Conservation (phyloP, 2,888 invertebrate genomes). For the Eupithecia dodoneata region DNA sequence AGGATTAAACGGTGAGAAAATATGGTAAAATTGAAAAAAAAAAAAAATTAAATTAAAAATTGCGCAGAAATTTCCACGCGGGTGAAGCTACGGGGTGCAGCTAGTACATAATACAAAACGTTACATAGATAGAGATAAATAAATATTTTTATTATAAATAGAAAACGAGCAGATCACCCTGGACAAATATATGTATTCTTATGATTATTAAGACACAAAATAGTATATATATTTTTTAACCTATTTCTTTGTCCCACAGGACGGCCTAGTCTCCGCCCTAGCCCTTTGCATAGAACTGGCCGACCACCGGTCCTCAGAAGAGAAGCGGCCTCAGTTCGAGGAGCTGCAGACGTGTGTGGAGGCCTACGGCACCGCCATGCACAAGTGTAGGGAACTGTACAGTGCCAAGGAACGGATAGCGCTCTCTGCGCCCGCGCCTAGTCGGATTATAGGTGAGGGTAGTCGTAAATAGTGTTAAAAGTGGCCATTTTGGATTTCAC, state of each 20-base stretch:
- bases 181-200: no score
- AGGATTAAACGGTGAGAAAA: no score
- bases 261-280: conserved; percentile 66
- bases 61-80: no score
- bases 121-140: no score
- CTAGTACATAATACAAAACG: no score
- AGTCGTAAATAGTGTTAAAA: not conserved
- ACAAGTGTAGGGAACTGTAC: conserved; percentile 61
- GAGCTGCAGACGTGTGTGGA: conserved; percentile 62
- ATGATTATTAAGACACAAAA: no score
- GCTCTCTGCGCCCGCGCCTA: conserved; percentile 68
- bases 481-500: not conserved
- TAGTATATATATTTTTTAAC: not conserved
- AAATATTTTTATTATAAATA: no score
- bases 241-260: conserved; percentile 37
- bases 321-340: conserved; percentile 58
- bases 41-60: no score
- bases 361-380: conserved; percentile 66
- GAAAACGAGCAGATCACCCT: no score
- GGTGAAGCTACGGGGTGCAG: no score
- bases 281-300: conserved; percentile 70
- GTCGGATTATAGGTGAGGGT: conserved; percentile 72
- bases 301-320: conserved; percentile 54
- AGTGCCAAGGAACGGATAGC: conserved; percentile 58
- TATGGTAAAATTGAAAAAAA: no score